Conservation (phyloP, 2,888 invertebrate species). For the Steinernema carpocapsae region DNA sequence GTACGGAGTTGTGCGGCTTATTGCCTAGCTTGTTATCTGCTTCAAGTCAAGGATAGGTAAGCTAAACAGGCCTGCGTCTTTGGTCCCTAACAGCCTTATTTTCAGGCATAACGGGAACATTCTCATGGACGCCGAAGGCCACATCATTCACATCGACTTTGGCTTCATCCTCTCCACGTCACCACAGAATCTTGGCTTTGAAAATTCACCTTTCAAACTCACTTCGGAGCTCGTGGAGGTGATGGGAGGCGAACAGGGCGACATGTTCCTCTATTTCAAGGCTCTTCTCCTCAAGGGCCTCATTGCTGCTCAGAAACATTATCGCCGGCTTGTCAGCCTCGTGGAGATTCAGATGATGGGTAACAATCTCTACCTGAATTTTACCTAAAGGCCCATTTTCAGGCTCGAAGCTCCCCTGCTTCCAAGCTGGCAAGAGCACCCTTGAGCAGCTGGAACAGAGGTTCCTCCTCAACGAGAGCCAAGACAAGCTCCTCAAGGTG, state of each 20-base stretch:
- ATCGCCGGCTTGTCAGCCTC: constrained; percentile 91
- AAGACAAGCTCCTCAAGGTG: constrained; percentile 84
- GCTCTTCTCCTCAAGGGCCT: constrained; percentile 91
- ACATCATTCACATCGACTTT: constrained; percentile 98
- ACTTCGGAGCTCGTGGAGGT: constrained; percentile 75
- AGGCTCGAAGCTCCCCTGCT: constrained; percentile 93
- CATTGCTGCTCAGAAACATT: constrained; percentile 94
- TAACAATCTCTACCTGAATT: constrained; percentile 69
- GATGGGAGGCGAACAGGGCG: constrained; percentile 94
- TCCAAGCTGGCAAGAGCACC: constrained; percentile 87
- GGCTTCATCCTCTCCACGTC: constrained; percentile 97
- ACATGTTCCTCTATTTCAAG: constrained; percentile 97
- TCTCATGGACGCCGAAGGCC: constrained; percentile 91
- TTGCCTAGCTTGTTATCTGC: constrained; percentile 91
- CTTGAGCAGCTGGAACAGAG: constrained; percentile 87
- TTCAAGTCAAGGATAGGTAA: constrained; percentile 96
- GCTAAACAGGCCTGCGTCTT: not conserved
- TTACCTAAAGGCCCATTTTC: constrained; percentile 35
- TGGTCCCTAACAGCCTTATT: constrained; percentile 1
- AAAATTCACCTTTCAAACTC: constrained; percentile 86
- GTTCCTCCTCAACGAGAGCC: constrained; percentile 89
- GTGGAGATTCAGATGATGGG: constrained; percentile 98
- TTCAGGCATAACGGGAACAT: constrained; percentile 97
- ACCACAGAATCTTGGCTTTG: constrained; percentile 92
- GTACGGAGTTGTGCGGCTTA: constrained; percentile 98